Conservation (phyloP, 2,113 vertebrate species). For the Grammomys dolichurus region DNA sequence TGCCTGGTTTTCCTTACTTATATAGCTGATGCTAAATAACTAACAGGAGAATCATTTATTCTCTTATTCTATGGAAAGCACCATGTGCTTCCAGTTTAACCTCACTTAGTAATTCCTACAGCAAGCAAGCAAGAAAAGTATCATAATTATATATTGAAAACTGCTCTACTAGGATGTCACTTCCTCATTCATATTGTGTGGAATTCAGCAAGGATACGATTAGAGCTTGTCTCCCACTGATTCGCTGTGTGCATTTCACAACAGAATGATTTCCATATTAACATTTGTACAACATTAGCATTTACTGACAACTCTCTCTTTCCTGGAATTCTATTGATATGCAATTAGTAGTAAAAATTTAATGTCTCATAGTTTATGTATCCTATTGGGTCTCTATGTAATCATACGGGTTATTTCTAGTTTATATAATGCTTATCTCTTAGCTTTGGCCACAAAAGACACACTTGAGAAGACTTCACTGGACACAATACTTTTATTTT, state of each 20-base stretch:
- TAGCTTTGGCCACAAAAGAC: not conserved
- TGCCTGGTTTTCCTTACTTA: constrained; percentile 79
- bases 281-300: constrained; percentile 54
- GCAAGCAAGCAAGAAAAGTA: constrained; percentile 8
- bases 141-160: constrained; percentile 55
- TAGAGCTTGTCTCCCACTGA: not conserved
- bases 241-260: constrained; percentile 35
- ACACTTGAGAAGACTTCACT: constrained; percentile 42
- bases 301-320: constrained; percentile 55
- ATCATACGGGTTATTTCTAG: constrained; percentile 40
- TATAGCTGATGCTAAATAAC: constrained; percentile 77
- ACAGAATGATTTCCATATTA: constrained; percentile 26
- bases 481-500: constrained; percentile 17
- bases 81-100: constrained; percentile 54
- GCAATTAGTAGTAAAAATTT: constrained; percentile 46
- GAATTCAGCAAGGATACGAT: constrained; percentile 27
- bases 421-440: constrained; percentile 54
- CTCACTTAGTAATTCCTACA: constrained; percentile 55
- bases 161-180: constrained; percentile 16
- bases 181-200: constrained; percentile 34
- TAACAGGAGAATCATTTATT: constrained; percentile 68
- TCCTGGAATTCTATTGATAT: constrained; percentile 50
- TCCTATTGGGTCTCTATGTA: not conserved
- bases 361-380: constrained; percentile 45
- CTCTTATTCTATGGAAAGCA: constrained; percentile 68